A percentile compares a stretch with the other conserved stretches of the same genome.
Evolutionary conservation across 2,797 vertebrate species (phyloP).

Genomic region (Lepus oiostolus): DNA sequence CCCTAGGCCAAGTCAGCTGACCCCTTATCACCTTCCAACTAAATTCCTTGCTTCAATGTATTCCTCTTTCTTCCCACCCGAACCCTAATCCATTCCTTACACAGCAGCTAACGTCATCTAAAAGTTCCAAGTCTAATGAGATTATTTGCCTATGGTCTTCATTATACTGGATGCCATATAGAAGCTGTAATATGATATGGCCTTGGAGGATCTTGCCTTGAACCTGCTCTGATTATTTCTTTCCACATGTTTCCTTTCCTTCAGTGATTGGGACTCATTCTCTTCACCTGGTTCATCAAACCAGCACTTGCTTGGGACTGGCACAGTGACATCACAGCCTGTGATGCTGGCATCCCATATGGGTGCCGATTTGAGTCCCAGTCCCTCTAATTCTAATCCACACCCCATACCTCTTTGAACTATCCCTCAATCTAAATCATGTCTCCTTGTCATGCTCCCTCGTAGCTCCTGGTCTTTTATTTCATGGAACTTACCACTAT

Average conservation of each 20-base stretch:
- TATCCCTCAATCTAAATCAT: not conserved
- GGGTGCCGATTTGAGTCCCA: too few relatives aligned
- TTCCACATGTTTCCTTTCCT: not conserved
- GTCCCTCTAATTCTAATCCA: too few relatives aligned
- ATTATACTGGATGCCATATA: not conserved
- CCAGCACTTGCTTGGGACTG: not conserved
- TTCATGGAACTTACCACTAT: not conserved
- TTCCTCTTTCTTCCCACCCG: not conserved
- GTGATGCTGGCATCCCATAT: too few relatives aligned
- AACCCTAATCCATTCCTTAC: not conserved
- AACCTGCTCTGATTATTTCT: not conserved
- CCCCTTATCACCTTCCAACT: not conserved
- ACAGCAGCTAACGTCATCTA: not conserved
- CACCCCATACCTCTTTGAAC: not conserved
- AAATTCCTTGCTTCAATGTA: not conserved
- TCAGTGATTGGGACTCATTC: not conserved
- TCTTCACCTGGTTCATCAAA: not conserved
- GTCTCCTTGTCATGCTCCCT: not conserved
- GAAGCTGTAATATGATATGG: not conserved
- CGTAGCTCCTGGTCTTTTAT: not conserved
- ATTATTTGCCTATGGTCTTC: not conserved
- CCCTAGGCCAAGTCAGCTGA: not conserved
- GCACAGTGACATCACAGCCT: too few relatives aligned
- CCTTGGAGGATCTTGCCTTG: not conserved
- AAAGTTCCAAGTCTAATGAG: not conserved